Evolutionary conservation across 2,888 invertebrate genomes (phyloP), one percentile per base, ranked within the genome.

Genomic region (Griposia aprilina): DNA sequence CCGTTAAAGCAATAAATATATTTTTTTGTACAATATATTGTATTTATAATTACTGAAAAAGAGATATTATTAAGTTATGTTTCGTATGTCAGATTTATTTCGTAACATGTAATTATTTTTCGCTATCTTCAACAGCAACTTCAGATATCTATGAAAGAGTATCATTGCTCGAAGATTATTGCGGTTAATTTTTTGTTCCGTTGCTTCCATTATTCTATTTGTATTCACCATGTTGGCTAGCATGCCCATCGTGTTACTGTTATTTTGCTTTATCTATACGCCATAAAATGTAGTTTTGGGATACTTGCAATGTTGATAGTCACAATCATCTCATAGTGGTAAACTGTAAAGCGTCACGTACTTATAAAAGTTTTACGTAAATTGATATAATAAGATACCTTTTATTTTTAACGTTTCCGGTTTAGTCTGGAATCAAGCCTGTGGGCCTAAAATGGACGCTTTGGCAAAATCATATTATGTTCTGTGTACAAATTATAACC

Each of bases 141-240:
- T 70, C 52, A 72, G 67, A 73, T 68, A 75, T 60, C 26, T 71
- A 59, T 66, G 59, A 68, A 76, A 72, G 62, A 83, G 68, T 77
- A 63, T 76, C 59, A 67, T 76, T 65, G 74, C 71, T 68, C 36
- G 55, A 36, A 55, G 52, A 69, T 55, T n/a, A 41, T 78, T 69
- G 79, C 76, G 74, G 80, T 87, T 69, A 74, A 65, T 50, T 55
- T 69, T 80, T 81, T 75, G 81, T 88, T 78, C 86, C 91, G 91
- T 92, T 89, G 66, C 11, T 81, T 82, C 87, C 86, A 76, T 78
- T 90, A 88, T 86, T 90, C 87, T 90, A 87, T 90, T 91, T 89
- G 80, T 85, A 74, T 83, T 86, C 26, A 26, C 50, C 57, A 55
- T 69, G 71, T 84, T 76, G 66, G 48, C 59, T 82, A 78, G 83